Conservation (phyloP, 1,140 invertebrate species). For the Eciton burchellii region DNA sequence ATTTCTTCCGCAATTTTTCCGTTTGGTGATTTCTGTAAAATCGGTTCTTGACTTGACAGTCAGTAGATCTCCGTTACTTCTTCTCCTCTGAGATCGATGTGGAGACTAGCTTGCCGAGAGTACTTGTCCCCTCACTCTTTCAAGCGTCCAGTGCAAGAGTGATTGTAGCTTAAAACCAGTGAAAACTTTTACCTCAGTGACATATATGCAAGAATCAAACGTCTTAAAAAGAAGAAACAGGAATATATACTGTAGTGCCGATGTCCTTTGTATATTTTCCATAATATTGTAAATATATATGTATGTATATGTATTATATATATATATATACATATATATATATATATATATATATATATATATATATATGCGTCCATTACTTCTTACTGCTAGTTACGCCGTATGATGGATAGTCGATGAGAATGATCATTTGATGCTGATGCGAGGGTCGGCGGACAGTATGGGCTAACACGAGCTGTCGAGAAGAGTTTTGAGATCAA, state of each 20-base stretch:
- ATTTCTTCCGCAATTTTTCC: not conserved
- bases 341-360: conserved; percentile 70
- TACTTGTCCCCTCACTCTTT: conserved; percentile 42
- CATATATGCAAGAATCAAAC: conserved; percentile 75
- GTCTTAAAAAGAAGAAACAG: conserved; percentile 72
- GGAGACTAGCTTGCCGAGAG: conserved; percentile 45
- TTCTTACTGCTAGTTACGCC: conserved; percentile 68
- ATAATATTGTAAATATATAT: conserved; percentile 75
- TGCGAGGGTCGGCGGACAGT: conserved; percentile 48
- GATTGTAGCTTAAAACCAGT: conserved; percentile 63
- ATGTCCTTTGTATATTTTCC: conserved; percentile 78
- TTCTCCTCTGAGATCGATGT: conserved; percentile 44
- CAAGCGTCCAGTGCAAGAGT: conserved; percentile 8
- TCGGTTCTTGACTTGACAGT: conserved; percentile 30
- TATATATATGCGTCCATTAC: conserved; percentile 68
- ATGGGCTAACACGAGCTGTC: conserved; percentile 45
- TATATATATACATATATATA: conserved; percentile 73
- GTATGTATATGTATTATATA: conserved; percentile 69
- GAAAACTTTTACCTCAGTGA: conserved; percentile 76
- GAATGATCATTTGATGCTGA: conserved; percentile 70
- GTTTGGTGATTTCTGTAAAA: conserved; percentile 17
- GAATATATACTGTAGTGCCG: conserved; percentile 73
- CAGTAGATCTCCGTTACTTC: conserved; percentile 41
- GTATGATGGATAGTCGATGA: conserved; percentile 65
- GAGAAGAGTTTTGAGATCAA: conserved; percentile 29